Percentiles rank a stretch among this genome's conserved stretches.
Evolutionary conservation across 2,113 vertebrate genomes (phyloP).

Genomic region (Accipiter virgatus): DNA sequence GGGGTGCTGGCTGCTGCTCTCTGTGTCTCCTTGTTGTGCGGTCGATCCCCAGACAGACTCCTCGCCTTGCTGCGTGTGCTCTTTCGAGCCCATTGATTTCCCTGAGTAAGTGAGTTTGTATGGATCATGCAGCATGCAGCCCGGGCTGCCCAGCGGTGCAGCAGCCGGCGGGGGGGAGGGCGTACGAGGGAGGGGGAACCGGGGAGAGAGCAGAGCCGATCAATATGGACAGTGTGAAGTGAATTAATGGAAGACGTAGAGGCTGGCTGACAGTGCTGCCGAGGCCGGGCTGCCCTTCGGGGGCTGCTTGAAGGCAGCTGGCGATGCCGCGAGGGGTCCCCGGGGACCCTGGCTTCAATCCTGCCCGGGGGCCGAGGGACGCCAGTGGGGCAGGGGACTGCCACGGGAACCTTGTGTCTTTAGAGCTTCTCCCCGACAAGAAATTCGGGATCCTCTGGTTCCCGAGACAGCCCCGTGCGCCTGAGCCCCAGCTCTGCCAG

Average conservation of each 20-base stretch:
- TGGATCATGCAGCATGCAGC: constrained; percentile 67
- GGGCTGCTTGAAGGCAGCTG: constrained; percentile 51
- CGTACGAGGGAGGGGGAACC: background rate
- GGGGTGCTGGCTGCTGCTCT: constrained; percentile 14
- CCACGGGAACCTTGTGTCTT: background rate
- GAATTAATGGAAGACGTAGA: constrained; percentile 71
- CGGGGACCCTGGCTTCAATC: background rate
- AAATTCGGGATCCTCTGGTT: background rate
- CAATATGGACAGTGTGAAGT: constrained; percentile 70
- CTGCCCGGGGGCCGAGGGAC: background rate
- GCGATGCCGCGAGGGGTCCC: background rate
- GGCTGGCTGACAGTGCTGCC: constrained; percentile 55
- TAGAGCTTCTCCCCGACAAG: background rate
- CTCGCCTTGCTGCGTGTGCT: constrained; percentile 63
- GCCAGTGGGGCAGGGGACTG: background rate
- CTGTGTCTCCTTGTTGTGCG: constrained; percentile 42
- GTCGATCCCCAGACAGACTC: constrained; percentile 69
- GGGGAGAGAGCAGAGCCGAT: constrained; percentile 48
- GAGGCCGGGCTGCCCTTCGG: constrained; percentile 50
- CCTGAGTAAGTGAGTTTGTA: constrained; percentile 74
- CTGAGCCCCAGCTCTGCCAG: background rate
- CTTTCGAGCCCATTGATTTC: constrained; percentile 70
- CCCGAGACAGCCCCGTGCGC: fast-evolving
- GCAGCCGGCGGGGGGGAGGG: constrained; percentile 35
- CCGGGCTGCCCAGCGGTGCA: constrained; percentile 54